phyloP scores from a whole-genome alignment of 1,140 invertebrate species.

The Vollenhovia emeryi region DNA sequence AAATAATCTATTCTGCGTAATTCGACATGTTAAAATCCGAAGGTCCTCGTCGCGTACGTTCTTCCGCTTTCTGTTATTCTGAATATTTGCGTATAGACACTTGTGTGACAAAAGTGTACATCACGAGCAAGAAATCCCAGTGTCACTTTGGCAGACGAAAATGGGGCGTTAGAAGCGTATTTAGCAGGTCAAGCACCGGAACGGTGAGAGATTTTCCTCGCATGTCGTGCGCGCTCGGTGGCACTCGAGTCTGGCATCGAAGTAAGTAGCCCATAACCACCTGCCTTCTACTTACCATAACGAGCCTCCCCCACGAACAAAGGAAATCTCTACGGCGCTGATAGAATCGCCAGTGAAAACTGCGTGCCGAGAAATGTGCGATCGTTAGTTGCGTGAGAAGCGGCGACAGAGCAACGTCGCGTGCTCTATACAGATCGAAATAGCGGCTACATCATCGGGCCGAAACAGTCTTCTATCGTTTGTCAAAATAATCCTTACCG shows the following conservation, averaged over 20 bases:
- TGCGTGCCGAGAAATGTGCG: slow-evolving; percentile 65
- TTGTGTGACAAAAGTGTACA: not conserved
- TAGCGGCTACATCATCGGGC: not conserved
- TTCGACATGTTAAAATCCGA: not conserved
- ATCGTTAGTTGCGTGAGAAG: slow-evolving; percentile 77
- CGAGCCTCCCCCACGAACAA: slow-evolving; percentile 78
- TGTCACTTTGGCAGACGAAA: slow-evolving; percentile 30
- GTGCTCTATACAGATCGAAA: not conserved
- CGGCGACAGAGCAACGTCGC: slow-evolving; percentile 68
- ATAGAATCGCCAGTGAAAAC: slow-evolving; percentile 82
- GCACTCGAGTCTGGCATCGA: slow-evolving; percentile 43
- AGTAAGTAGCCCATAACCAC: slow-evolving; percentile 80
- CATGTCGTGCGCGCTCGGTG: slow-evolving; percentile 31
- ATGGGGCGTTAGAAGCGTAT: slow-evolving; percentile 37
- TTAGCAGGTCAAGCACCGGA: slow-evolving; percentile 21
- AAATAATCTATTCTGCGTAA: not conserved
- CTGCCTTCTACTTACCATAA: slow-evolving; percentile 72
- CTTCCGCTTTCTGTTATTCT: not conserved
- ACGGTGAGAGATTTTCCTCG: slow-evolving; percentile 54
- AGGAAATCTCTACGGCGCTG: slow-evolving; percentile 78
- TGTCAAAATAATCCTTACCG: not conserved
- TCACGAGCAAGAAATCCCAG: not conserved
- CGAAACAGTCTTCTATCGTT: not conserved
- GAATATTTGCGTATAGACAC: not conserved
- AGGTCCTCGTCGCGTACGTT: not conserved